Evolutionary conservation across 92 coral and sea anemone species (phyloP).

Genomic region (Bergia sp.): DNA sequence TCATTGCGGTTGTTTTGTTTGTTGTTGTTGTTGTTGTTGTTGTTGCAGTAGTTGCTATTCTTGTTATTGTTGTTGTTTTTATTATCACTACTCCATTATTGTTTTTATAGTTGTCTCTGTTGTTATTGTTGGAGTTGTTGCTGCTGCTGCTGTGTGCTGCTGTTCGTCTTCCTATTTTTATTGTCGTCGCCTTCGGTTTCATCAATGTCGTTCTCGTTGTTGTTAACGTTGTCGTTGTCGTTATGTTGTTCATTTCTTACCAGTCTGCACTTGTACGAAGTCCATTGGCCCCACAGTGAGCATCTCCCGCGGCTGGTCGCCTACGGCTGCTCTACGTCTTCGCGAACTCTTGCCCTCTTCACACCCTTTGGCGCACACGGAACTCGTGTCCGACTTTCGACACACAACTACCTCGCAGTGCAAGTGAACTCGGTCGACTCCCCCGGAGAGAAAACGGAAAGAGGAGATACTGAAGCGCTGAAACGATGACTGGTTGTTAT

Average conservation of each 20-base stretch:
- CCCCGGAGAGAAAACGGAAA: slow-evolving; percentile 22
- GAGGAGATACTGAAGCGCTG: slow-evolving; percentile 32
- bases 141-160: not conserved
- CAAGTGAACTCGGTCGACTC: slow-evolving; percentile 3
- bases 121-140: no score
- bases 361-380: slow-evolving; percentile 41
- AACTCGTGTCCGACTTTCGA: slow-evolving; percentile 8
- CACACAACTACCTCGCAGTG: slow-evolving; percentile 38
- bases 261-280: slow-evolving; percentile 14
- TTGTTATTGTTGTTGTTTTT: no score
- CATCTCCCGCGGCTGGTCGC: not conserved
- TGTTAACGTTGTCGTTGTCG: not conserved
- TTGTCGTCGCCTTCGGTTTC: no score
- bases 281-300: slow-evolving; percentile 31
- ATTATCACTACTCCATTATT: no score
- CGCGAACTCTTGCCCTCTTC: slow-evolving; percentile 7
- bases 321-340: slow-evolving; percentile 9
- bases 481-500: slow-evolving; percentile 25
- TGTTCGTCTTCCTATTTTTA: not conserved
- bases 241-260: not conserved
- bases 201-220: no score
- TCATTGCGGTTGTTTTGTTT: no score
- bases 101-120: no score
- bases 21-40: no score
- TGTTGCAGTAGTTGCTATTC: no score